Conservation (phyloP, 2,113 vertebrate genomes). For the Atractosteus spatula region DNA sequence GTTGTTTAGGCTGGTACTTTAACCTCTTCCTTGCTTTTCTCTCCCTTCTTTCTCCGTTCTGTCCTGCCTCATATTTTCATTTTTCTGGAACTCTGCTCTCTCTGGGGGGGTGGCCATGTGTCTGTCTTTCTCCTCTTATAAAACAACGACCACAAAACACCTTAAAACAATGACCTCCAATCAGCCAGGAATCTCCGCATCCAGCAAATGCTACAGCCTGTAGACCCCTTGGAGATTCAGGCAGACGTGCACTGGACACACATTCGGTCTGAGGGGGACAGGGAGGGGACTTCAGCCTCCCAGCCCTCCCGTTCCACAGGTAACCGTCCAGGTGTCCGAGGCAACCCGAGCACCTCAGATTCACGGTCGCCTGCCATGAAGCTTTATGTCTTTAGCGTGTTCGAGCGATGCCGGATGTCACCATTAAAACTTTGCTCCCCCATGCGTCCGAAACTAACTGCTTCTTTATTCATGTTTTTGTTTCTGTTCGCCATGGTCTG, state of each 20-base stretch:
- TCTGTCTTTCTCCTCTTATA: slow-evolving; percentile 21
- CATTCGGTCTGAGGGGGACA: slow-evolving; percentile 68
- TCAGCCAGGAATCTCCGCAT: slow-evolving; percentile 80
- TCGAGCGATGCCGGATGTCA: background rate
- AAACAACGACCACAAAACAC: slow-evolving; percentile 16
- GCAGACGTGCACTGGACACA: slow-evolving; percentile 76
- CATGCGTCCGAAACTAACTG: slow-evolving; percentile 19
- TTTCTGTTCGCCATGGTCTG: slow-evolving; percentile 7
- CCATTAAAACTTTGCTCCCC: slow-evolving; percentile 14
- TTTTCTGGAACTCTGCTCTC: slow-evolving; percentile 25
- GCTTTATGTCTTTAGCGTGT: too few species aligned
- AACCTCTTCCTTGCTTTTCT: slow-evolving; percentile 25
- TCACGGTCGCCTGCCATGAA: too few species aligned
- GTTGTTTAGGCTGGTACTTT: slow-evolving; percentile 1
- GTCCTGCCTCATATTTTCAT: slow-evolving; percentile 22
- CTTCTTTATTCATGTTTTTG: slow-evolving; percentile 29
- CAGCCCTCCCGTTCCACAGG: slow-evolving; percentile 81
- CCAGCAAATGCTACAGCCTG: slow-evolving; percentile 72
- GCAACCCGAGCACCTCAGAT: too few species aligned
- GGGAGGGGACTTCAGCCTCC: slow-evolving; percentile 64
- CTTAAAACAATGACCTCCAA: background rate
- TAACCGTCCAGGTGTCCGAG: slow-evolving; percentile 58
- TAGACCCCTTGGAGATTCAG: slow-evolving; percentile 79
- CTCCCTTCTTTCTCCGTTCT: slow-evolving; percentile 26
- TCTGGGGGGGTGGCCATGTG: slow-evolving; percentile 9